Evolutionary conservation across 1,140 invertebrate species (phyloP).

Genomic region (Ostrea denselamellosa): DNA sequence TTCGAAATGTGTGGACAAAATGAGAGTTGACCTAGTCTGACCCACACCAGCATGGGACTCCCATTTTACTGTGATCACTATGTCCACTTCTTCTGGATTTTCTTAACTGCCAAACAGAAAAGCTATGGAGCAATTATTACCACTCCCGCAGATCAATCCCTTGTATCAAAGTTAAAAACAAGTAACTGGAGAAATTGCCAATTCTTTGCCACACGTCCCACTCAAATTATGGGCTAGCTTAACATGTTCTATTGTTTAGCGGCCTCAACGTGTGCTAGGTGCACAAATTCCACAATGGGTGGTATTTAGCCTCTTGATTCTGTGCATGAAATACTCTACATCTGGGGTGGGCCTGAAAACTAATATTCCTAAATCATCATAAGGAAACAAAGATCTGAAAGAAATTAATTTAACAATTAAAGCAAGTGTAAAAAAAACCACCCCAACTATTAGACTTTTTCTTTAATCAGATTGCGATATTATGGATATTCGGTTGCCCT

Average conservation of each 20-base stretch:
- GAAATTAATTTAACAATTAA: slow-evolving; percentile 16
- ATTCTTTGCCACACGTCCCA: not conserved
- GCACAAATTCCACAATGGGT: not conserved
- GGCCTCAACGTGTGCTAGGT: not conserved
- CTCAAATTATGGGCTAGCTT: not conserved
- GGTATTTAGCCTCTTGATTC: not conserved
- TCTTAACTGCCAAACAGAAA: not conserved
- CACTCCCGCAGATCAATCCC: not conserved
- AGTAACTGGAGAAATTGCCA: not conserved
- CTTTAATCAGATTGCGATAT: not conserved
- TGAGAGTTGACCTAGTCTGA: not conserved
- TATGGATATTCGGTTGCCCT: not conserved
- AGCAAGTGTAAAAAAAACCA: not conserved
- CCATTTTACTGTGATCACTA: not conserved
- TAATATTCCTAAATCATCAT: not conserved
- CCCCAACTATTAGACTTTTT: not conserved
- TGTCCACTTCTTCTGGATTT: not conserved
- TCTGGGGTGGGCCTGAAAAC: not conserved
- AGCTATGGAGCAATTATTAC: not conserved
- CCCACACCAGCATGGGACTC: not conserved
- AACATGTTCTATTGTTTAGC: not conserved
- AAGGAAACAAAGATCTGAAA: not conserved
- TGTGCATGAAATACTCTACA: not conserved
- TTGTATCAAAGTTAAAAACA: not conserved
- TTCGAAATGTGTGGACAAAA: not conserved